A percentile compares a stretch with the other conserved stretches of the same genome.
Conservation (phyloP, 2,797 vertebrate genomes). For the Enteromius fasciolatus region DNA sequence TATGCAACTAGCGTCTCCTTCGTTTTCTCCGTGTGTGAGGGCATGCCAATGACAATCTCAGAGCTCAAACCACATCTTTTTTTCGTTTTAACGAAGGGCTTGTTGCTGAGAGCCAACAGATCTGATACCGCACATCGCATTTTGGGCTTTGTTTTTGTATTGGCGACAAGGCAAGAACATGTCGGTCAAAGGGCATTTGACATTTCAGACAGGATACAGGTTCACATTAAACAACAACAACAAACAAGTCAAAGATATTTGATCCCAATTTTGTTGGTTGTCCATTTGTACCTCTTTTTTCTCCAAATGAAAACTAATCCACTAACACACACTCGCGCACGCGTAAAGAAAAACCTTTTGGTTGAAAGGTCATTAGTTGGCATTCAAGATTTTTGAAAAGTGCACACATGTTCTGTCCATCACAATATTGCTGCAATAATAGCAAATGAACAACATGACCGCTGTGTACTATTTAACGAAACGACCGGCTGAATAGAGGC, state of each 20-base stretch:
- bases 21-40: constrained; percentile 39
- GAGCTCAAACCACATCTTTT: constrained; percentile 50
- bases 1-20: constrained; percentile 76
- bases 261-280: constrained; percentile 49
- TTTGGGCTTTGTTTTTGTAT: neutral
- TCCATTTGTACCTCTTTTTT: constrained; percentile 50
- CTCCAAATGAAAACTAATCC: neutral
- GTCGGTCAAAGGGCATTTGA: constrained; percentile 54
- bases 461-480: constrained; percentile 59
- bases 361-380: constrained; percentile 48
- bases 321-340: neutral
- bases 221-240: constrained; percentile 63
- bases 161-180: constrained; percentile 5
- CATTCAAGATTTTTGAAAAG: constrained; percentile 67
- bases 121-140: neutral
- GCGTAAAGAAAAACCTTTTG: constrained; percentile 51
- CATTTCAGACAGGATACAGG: constrained; percentile 53
- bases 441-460: constrained; percentile 46
- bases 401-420: constrained; percentile 74
- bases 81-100: constrained; percentile 49
- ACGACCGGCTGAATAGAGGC: constrained; percentile 53
- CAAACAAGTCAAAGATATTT: constrained; percentile 58
- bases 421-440: constrained; percentile 38
- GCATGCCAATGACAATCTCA: constrained; percentile 71
- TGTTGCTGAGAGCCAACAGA: constrained; percentile 40